phyloP scores from a whole-genome alignment of 2,888 invertebrate species.

The Tethea ocularis region DNA sequence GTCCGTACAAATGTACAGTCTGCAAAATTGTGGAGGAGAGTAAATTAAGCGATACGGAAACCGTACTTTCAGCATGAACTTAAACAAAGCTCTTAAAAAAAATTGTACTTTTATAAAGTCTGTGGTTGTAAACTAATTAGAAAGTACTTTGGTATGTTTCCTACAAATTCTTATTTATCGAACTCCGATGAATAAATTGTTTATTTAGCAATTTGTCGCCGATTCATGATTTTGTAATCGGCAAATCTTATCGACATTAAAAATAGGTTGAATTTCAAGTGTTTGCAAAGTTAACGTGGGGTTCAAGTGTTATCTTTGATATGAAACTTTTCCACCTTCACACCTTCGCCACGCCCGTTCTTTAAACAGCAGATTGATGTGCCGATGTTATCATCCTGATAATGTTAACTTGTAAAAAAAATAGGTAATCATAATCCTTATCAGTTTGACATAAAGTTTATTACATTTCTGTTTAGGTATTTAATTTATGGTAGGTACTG shows the following conservation, averaged over 20 bases:
- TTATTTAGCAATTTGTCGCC: background rate
- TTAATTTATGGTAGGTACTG: background rate
- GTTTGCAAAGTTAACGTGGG: conserved; percentile 13
- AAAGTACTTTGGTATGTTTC: no score
- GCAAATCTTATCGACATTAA: conserved; percentile 22
- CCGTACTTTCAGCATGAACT: no score
- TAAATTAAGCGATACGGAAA: no score
- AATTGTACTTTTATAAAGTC: no score
- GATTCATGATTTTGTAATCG: background rate
- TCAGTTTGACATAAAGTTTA: conserved; percentile 4
- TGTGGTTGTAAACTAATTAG: no score
- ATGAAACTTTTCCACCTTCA: conserved; percentile 10
- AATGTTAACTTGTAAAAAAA: conserved; percentile 1
- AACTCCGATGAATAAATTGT: background rate
- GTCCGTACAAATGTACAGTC: no score
- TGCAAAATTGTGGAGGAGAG: no score
- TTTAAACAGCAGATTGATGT: background rate
- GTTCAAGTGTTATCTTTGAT: background rate
- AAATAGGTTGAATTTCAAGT: conserved; percentile 23
- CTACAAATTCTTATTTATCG: no score
- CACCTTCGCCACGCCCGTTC: background rate
- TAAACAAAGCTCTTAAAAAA: no score
- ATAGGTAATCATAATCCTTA: background rate
- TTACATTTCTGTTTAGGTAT: background rate
- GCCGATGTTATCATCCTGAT: conserved; percentile 1